Evolutionary conservation across 2,797 vertebrate genomes (phyloP), one percentile per base, ranked within the genome.

Genomic region (Atherinosoma microstoma): DNA sequence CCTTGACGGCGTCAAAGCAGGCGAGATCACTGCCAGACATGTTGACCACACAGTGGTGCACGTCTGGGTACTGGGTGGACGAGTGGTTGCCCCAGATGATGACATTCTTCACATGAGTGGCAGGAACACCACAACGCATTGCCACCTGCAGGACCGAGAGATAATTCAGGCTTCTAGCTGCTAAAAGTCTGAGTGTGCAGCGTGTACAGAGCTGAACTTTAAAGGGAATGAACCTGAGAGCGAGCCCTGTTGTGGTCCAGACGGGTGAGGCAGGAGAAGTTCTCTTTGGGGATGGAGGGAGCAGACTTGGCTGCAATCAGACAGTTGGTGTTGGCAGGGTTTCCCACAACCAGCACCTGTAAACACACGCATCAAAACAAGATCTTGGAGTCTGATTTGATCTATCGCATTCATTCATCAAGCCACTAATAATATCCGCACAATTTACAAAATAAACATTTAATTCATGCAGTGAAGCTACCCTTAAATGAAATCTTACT

Each of bases 21-120:
- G 93, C 89, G 42, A 96, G 82, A 75, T 98, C 96, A 60, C 95
- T 96, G 42, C 96, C 97, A 1, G 95, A 87, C 80, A 95, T 47
- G 6, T 94, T 96, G 74, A 97, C 97, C 62, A 93, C 85, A 0
- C 97, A 97, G 61, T 99, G 98, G 82, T 95, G 96, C 73, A 97
- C 97, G 83, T 99, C 98, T 11, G 98, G 97, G 91, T 98, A 99
- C 61, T 99, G 98, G 82, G 97, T 98, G 60, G 97, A 98, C 20
- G 97, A 99, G 92, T 99, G 97, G 89, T 99, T 98, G 49, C 98
- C 98, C 97, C 98, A 99, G 86, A 99, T 99, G 78, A 98, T 98
- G 67, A 98, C 96, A 22, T 99, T 98, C 94, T 94, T 99, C 66
- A 99, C 97, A 27, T 93, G 90, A 71, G 94, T 94, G 42, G 96